phyloP scores from a whole-genome alignment of 1,140 invertebrate species.

The Cotesia vestalis region DNA sequence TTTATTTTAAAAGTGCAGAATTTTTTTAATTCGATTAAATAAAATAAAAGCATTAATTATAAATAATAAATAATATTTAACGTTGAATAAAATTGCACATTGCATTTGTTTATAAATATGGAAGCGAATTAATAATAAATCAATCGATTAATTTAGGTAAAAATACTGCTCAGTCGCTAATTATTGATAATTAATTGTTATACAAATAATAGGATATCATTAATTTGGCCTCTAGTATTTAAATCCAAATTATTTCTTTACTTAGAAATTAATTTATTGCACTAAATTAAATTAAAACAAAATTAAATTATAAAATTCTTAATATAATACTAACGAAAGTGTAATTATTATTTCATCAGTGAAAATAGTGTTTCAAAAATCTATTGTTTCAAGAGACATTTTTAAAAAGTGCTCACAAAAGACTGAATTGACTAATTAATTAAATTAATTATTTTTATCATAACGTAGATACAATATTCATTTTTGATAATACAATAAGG shows the following conservation, averaged over 20 bases:
- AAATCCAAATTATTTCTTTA: slow-evolving; percentile 1
- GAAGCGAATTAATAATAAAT: slow-evolving; percentile 38
- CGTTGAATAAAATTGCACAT: slow-evolving; percentile 3
- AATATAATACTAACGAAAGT: slow-evolving; percentile 14
- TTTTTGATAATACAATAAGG: too few relatives aligned
- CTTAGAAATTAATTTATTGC: slow-evolving; percentile 30
- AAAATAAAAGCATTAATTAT: background rate
- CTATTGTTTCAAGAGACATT: too few relatives aligned
- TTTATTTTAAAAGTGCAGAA: too few relatives aligned
- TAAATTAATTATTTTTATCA: too few relatives aligned
- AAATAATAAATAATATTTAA: slow-evolving; percentile 13
- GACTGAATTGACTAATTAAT: too few relatives aligned
- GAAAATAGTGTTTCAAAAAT: background rate
- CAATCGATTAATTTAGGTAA: slow-evolving; percentile 37
- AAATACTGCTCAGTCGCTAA: slow-evolving; percentile 54
- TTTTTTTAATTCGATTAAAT: too few relatives aligned
- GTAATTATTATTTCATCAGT: background rate
- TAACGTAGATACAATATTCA: too few relatives aligned
- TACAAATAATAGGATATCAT: slow-evolving; percentile 48
- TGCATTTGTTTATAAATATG: slow-evolving; percentile 26
- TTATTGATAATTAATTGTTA: slow-evolving; percentile 47
- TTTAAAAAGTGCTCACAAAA: too few relatives aligned
- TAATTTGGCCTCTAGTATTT: slow-evolving; percentile 54
- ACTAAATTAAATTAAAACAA: slow-evolving; percentile 24
- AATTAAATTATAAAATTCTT: slow-evolving; percentile 12